Evolutionary conservation across 2,797 vertebrate genomes (phyloP), one percentile per base, ranked within the genome.

Genomic region (Arrhamphus sclerolepis): DNA sequence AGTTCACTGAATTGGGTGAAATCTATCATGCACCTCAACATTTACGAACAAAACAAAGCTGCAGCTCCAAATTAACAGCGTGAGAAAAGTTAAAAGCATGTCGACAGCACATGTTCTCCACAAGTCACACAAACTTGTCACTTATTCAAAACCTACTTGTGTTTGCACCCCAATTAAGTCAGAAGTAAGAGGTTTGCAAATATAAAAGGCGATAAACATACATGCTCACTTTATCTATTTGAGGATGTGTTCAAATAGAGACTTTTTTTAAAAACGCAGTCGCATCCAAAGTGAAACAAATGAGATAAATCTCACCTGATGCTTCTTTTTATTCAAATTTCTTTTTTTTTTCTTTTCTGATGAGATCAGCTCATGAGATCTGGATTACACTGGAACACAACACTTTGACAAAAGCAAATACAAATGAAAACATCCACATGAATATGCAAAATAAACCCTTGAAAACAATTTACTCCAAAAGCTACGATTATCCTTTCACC

Each of bases 121-220:
- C 21, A 75, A 70, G 72, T 72, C 66, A 40, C 59, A 72, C 65
- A 70, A 72, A 86, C 70, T 80, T 70, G 56, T 64, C 83, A 84
- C 85, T 87, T 84, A 71, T 69, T 77, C 67, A 62, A 85, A 81
- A 4, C 34, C 13, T 4, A 4, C 34, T 38, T 38, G 34, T 49
- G 80, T 74, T 67, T 17, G 1, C 60, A 58, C 62, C 57, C 56
- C 59, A 21, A 78, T 56, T 62, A 44, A 78, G 58, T 46, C 47
- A 38, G 67, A 14, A 9, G 28, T 46, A 14, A 14, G 19, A 52
- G 55, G 43, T 60, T 75, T 72, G 62, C 71, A 81, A 75, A 85
- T 77, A 83, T 78, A 78, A 62, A 78, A 39, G 6, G 24, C 24
- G 80, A 85, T 43, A 70, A 56, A 68, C 83, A 55, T 66, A 79